A percentile compares a stretch with the other conserved stretches of the same genome.
Evolutionary conservation across 2,888 invertebrate genomes (phyloP).

Genomic region (Taphrorychus bicolor): DNA sequence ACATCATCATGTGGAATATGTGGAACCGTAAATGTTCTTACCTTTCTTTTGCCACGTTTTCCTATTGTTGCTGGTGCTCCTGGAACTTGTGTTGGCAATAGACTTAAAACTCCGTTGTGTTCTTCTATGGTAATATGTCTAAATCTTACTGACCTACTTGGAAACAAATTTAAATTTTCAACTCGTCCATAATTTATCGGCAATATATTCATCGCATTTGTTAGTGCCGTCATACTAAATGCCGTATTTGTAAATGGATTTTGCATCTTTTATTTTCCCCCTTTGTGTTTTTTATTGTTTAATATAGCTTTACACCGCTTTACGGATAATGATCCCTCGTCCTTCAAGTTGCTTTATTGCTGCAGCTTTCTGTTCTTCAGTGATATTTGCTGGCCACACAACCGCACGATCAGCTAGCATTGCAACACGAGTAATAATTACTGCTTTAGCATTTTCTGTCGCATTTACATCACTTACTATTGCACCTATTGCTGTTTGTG

Average conservation of each 20-base stretch:
- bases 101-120: constrained; percentile 15
- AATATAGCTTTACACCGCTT: constrained; percentile 13
- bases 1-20: constrained; percentile 20
- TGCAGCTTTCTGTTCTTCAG: constrained; percentile 23
- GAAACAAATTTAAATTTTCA: constrained; percentile 5
- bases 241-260: constrained; percentile 15
- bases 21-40: constrained; percentile 21
- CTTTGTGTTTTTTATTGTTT: constrained; percentile 8
- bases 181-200: constrained; percentile 4
- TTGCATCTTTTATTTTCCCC: constrained; percentile 9
- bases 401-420: constrained; percentile 9
- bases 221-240: constrained; percentile 5
- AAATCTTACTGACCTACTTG: constrained; percentile 4
- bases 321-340: constrained; percentile 22
- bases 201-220: constrained; percentile 4
- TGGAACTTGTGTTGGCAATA: constrained; percentile 18
- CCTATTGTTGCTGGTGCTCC: constrained; percentile 21
- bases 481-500: constrained; percentile 11
- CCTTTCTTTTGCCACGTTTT: constrained; percentile 20
- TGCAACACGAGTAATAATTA: constrained; percentile 11
- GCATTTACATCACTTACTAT: constrained; percentile 8
- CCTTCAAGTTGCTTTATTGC: constrained; percentile 25
- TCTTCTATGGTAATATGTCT: constrained; percentile 4
- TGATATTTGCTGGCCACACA: constrained; percentile 18
- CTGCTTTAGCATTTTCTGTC: constrained; percentile 9